Base-by-base conservation (phyloP, 1,140 invertebrate genomes). In the Hylyphantes graminicola region DNA sequence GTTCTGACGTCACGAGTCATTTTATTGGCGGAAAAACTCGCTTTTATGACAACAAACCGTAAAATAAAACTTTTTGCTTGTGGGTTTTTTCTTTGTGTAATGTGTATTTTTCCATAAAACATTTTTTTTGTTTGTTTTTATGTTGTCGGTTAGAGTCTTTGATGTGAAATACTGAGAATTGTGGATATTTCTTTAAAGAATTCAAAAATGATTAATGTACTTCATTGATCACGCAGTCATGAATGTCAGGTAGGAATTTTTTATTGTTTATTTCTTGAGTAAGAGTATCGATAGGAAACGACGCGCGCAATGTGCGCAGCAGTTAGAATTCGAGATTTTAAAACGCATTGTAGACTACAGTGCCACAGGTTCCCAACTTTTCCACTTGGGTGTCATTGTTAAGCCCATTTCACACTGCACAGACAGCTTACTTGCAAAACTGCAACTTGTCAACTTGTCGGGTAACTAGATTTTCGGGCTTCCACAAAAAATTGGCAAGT, bases 1-100 rank as follows among this genome's bases (percentile, higher is more conserved):
- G 77, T 15, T 19, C 7, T 65, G 35, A 80, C 77, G 77, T 80
- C 77, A 80, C 77, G 55, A 35, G 21, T 7, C 12, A 10, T 51
- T 55, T 48, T 6, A 13, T 15, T 11, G 5, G 9, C 0, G 19
- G 13, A 50, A 64, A 21, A 15, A 21, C 59, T 50, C 77, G 65
- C 61, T 13, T 15, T 68, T 2, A 61, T 70, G 65, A 80, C 77
- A 80, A 80, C 77, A 70, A 80, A 80, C 77, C 64, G 72, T 55
- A n/a, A 67, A 57, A n/a, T 72, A 53, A 12, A 35, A 17, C 55
- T 72, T 70, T 54, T 7, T 12, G 51, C 13, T 54, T 50, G n/a
- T 15, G 12, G 57, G 17, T 61, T 61, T 15, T 13, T 57, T 70
- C n/a, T 6, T 50, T 70, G 21, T 50, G 35, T 35, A 35, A n/a